Conservation (phyloP, 2,113 vertebrate species). For the Neolamprologus longior region DNA sequence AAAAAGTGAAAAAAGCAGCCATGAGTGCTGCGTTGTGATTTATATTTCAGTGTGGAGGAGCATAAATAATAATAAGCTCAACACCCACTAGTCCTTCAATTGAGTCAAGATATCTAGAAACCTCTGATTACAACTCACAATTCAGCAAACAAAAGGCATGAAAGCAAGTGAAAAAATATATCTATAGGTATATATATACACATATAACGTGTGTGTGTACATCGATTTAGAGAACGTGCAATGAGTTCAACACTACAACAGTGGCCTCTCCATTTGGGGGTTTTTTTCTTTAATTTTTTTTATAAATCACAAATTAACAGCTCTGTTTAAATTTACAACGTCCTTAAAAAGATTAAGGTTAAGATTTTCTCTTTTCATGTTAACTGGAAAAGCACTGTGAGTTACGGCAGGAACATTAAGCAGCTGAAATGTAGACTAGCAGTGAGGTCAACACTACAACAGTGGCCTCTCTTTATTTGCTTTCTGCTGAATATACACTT, state of each 20-base stretch:
- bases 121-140: slow-evolving; percentile 52
- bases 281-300: neutral
- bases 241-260: neutral
- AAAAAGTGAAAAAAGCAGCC: slow-evolving; percentile 18
- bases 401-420: neutral
- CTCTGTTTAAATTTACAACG: neutral
- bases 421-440: neutral
- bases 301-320: neutral
- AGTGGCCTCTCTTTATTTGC: neutral
- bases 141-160: slow-evolving; percentile 28
- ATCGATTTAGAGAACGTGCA: neutral
- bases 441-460: neutral
- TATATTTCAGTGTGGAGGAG: slow-evolving; percentile 49
- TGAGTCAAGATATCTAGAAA: slow-evolving; percentile 47
- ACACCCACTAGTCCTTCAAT: slow-evolving; percentile 55
- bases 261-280: fast-evolving
- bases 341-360: neutral
- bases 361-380: neutral
- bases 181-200: fast-evolving
- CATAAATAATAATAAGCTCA: slow-evolving; percentile 61
- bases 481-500: neutral
- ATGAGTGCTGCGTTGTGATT: slow-evolving; percentile 50
- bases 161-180: neutral
- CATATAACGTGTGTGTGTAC: neutral
- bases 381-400: neutral